Evolutionary conservation across 2,113 vertebrate species (phyloP), one percentile per base, ranked within the genome.

Genomic region (Pseudolaguvia tuberculata): DNA sequence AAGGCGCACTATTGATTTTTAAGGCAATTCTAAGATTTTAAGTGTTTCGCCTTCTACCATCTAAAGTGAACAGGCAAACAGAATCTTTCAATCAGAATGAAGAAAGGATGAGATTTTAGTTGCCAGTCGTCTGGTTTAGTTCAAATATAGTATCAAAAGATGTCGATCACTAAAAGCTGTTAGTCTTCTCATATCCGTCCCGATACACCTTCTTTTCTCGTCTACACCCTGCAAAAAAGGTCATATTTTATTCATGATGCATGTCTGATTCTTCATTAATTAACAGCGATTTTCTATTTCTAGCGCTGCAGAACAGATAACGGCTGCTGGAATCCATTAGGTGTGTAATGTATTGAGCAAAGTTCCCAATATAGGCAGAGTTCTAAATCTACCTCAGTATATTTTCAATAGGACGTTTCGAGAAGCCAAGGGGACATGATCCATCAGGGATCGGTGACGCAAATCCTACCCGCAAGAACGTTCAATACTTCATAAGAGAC

Each of bases 231-330:
- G 21, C 52, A 45, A 45, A 57, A 56, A 53, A 39, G 50, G 17
- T n/a, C 21, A 66, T 75, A 53, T 65, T 75, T 75, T 63, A 75
- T 75, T 65, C 55, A 75, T 55, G 59, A 39, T 25, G 20, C 72
- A 63, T 55, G 59, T 8, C 18, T 53, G 45, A 55, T 75, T 21
- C 55, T 45, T 35, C 27, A 66, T 75, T 55, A 55, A 75, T 55
- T 52, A 66, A 66, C 48, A 45, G 21, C 20, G 31, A 25, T 17
- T 14, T 42, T 56, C 72, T 66, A 75, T 75, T 75, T 66, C 61
- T 20, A 45, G 72, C 17, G 0, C 21, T 35, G n/a, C 12, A n/a
- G 66, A 61, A 66, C 14, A 3, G 35, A 75, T 75, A 45, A 55
- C 48, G 5, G 35, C 31, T 45, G 23, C 50, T 27, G 17, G 72